A percentile compares a stretch with the other conserved stretches of the same genome.
These are phyloP conservation scores for Sebastes itinus DNA, from an alignment of 2,797 vertebrate species.

Conservation along the genomic window DNA sequence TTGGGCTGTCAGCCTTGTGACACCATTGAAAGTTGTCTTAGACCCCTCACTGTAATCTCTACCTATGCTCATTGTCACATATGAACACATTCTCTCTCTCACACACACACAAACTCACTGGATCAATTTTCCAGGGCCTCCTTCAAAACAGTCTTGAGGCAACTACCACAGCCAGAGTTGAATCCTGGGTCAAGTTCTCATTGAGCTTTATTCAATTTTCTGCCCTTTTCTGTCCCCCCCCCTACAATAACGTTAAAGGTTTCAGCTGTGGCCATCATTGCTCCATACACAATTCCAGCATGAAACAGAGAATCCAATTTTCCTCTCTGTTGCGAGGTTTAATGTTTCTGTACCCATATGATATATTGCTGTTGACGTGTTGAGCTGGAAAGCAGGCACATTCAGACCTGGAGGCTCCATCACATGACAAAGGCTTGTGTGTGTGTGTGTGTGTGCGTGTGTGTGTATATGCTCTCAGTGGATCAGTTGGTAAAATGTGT, in stretches of 20 bases:
- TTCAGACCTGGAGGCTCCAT: constrained; percentile 15
- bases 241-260: neutral
- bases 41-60: neutral
- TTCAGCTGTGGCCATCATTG: neutral
- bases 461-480: constrained; percentile 2
- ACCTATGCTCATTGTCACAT: neutral
- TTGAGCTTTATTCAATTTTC: neutral
- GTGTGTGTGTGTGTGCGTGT: neutral
- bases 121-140: neutral
- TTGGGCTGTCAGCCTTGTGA: neutral
- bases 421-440: constrained; percentile 19
- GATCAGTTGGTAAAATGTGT: constrained; percentile 33
- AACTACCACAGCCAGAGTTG: constrained; percentile 1
- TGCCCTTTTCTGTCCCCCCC: neutral
- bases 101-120: neutral
- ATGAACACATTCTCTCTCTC: neutral
- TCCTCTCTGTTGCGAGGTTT: neutral
- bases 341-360: neutral
- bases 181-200: constrained; percentile 23
- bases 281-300: neutral
- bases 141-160: neutral
- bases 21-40: neutral
- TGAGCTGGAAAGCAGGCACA: neutral
- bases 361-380: constrained; percentile 17
- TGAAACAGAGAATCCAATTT: neutral